Base-by-base conservation (phyloP, 2,797 vertebrate species). In the Centroberyx gerrardi region DNA sequence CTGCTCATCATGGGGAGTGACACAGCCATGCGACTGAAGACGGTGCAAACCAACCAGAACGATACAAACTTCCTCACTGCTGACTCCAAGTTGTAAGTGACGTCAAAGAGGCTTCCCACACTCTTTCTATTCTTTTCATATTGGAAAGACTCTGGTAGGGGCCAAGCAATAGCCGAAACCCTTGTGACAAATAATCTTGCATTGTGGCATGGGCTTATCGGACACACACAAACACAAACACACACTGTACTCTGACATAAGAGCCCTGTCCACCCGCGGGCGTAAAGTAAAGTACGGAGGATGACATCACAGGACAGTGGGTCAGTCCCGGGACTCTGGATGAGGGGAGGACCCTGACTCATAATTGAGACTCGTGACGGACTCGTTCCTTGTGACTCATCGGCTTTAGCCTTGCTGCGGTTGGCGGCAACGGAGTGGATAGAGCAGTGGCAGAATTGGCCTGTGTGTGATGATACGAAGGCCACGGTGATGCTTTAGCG, bases 301-400 rank as follows among this genome's bases (percentile, higher is more conserved):
- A 62, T 80, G 61, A 83, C 68, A 73, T 87, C 79, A 86, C 18
- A 27, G 27, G 49, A 68, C 74, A 83, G 28, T 78, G 51, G 84
- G 55, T 84, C 46, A 83, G 49, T 62, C 28, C 29, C 14, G 62
- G 28, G 51, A 22, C 74, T 81, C 81, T 80, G 81, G 53, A 58
- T 44, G 27, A 71, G 67, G 74, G 65, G 27, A 74, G 22, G 51
- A 58, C 46, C 52, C 12, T 78, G 76, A 79, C 67, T 87, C 62
- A 76, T 62, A 62, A 83, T 73, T 62, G 36, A 69, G 17, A 71
- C 59, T 78, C 62, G 63, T 70, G 29, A 76, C 61, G 44, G 49
- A 79, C 80, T 78, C 42, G 48, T 70, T 53, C 51, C 62, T 40
- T 74, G 65, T 76, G 70, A 76, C 46, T 90, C 83, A 83, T 48